Conservation (phyloP, 2,888 invertebrate species). For the Chironomus riparius region DNA sequence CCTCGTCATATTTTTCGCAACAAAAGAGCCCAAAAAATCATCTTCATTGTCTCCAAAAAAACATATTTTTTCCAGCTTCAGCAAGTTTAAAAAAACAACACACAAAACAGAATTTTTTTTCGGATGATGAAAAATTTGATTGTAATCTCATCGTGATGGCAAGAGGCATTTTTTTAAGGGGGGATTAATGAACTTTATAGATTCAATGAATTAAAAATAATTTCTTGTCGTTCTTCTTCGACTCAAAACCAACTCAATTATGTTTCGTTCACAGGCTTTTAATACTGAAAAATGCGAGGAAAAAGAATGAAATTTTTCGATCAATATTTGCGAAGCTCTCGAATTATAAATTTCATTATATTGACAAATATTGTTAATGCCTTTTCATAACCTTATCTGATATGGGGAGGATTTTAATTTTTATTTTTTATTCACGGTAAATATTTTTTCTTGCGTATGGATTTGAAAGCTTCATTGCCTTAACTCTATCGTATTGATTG, state of each 20-base stretch:
- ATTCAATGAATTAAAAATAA: background rate
- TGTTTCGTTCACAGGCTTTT: too few relatives aligned
- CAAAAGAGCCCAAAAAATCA: too few relatives aligned
- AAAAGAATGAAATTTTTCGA: background rate
- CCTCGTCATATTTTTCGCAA: too few relatives aligned
- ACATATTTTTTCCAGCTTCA: too few relatives aligned
- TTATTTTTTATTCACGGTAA: background rate
- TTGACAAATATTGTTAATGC: constrained; percentile 10
- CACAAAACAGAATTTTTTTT: background rate
- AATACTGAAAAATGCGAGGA: too few relatives aligned
- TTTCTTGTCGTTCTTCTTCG: background rate
- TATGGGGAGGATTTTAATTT: background rate
- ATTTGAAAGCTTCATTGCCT: too few relatives aligned
- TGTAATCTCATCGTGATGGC: constrained; percentile 1
- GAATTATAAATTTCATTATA: background rate
- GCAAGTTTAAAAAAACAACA: background rate
- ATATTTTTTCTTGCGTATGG: background rate
- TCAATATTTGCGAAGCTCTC: background rate
- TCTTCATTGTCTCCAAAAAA: too few relatives aligned
- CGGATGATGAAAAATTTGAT: constrained; percentile 1
- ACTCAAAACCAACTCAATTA: too few relatives aligned
- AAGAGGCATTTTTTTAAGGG: background rate
- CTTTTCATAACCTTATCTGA: background rate
- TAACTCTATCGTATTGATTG: too few relatives aligned
- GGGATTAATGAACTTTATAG: background rate